Evolutionary conservation across 2,888 invertebrate species (phyloP), one percentile per base, ranked within the genome.

Genomic region (Microplitis manilae): DNA sequence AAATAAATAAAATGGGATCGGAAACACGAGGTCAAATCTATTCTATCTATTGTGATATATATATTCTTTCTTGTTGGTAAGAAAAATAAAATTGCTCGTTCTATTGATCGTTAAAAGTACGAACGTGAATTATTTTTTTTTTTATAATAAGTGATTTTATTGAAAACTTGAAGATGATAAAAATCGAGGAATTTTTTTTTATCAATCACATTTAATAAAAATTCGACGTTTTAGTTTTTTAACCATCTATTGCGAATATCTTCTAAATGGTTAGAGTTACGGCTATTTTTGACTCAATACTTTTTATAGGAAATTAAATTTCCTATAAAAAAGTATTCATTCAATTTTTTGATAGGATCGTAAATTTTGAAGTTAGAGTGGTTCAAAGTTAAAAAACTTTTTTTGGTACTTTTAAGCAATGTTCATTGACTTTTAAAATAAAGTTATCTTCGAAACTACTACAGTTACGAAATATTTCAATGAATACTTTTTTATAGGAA

Each of bases 1-100:
- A 65, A 38, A 64, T 75, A 69, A 17, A 59, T 64, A 75, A 69
- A 74, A 77, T 62, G 40, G 68, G 70, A 50, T 17, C 40, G 77
- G 64, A 40, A 40, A 68, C 20, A 20, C 50, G 68, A 77, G 70
- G 60, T 67, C 65, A 77, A 73, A 62, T 78, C 69, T 65, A 50
- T 13, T 13, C 50, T 50, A 50, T 50, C 50, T 50, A 50, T 8
- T 50, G 50, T 50, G 50, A 7, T 8, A 50, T 50, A 30, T 30
- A 30, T 4, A 50, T 50, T 13, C 50, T 50, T 50, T 50, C 9
- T 50, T 50, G 9, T 4, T 8, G 4, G 50, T 4, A 41, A 41
- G 41, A 41, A 41, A 41, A 41, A 41, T 50, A 13, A 13, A 13
- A 50, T 50, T 50, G 50, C 50, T 50, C 13, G 9, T 50, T 50